Evolutionary conservation across 2,797 vertebrate genomes (phyloP), one percentile per base, ranked within the genome.

Genomic region (Diplodus sargus): DNA sequence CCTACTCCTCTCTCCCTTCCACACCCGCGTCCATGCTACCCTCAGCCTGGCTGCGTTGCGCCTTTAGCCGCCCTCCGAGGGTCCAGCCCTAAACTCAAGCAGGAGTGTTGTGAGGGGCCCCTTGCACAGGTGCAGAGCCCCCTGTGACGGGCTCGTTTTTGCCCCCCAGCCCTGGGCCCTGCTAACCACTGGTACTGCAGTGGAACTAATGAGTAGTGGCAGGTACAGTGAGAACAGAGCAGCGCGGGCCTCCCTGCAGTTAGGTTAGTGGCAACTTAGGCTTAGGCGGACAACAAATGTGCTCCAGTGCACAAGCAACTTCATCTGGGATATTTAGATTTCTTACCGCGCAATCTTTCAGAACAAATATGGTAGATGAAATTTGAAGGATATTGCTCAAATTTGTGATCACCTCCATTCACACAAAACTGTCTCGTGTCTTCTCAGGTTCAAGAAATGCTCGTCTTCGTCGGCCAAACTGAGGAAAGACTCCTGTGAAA

Each of bases 191-290:
- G 93, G 90, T 94, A 87, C 93, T 93, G 90, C 93, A 90, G 92
- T 95, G 95, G 94, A 97, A 97, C 89, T 97, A 97, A 97, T 96
- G 92, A 86, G 90, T 91, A 94, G 92, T 96, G 97, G 96, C 97
- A 97, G 96, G 93, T 95, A 95, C 70, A 89, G 91, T 80, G 85
- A 88, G 85, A 90, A 81, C 60, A 53, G 81, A 76, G 80, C 74
- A 72, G 76, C 28, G 15, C 67, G 79, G 87, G 84, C 79, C 84
- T 81, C 83, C 91, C 89, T 86, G 83, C 89, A 92, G 90, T 88
- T 90, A 90, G 80, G 89, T 87, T 93, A 87, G 83, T 91, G 91
- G 91, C 90, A 85, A 82, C 73, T 66, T 84, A 57, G 54, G 62
- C 68, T 79, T 61, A 81, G 45, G 62, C 71, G 92, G 69, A 89